Base-by-base conservation (phyloP, 1,140 invertebrate genomes). In the Carposina sasakii region DNA sequence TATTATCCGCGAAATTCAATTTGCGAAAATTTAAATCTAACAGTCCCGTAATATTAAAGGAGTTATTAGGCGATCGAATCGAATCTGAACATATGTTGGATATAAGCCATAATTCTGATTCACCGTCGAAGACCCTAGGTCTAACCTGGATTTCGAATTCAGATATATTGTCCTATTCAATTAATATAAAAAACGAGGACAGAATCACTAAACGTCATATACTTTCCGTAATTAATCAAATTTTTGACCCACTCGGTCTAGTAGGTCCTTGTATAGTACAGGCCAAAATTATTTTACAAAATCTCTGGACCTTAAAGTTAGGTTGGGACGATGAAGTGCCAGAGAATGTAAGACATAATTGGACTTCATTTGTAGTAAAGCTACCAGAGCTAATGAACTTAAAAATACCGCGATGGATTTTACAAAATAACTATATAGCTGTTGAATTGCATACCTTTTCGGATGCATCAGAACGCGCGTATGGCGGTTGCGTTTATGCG, bases 391-490 rank as follows among this genome's bases (percentile, higher is more conserved):
- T 57, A 22, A 54, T 53, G 24, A 23, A n/a, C 2, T 4, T 53
- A 31, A 23, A 19, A 13, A 62, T 76, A 40, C 46, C 48, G 17
- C 39, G 65, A 33, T 56, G 43, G 24, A 37, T 55, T 8, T 48
- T 45, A 13, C 13, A 34, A 13, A 30, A 21, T 21, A 50, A 57
- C 31, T 16, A 44, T 8, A 37, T 6, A 13, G 12, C 26, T 10
- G 31, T 55, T 13, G 59, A 72, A 50, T 17, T 71, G 4, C 60
- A 74, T 31, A 54, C 54, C 1, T 72, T 72, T 43, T 54, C 49
- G 31, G 62, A 75, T 54, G 62, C 71, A 3, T 58, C 53, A 10
- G 43, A 63, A 51, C 13, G 21, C 2, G 63, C 64, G 22, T 69
- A 71, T 17, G 69, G 62, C 8, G 56, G 57, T 0, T 67, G 59